Percentiles rank a stretch among this genome's conserved stretches.
phyloP scores from a whole-genome alignment of 2,888 invertebrate genomes.

The Andricus curvator region DNA sequence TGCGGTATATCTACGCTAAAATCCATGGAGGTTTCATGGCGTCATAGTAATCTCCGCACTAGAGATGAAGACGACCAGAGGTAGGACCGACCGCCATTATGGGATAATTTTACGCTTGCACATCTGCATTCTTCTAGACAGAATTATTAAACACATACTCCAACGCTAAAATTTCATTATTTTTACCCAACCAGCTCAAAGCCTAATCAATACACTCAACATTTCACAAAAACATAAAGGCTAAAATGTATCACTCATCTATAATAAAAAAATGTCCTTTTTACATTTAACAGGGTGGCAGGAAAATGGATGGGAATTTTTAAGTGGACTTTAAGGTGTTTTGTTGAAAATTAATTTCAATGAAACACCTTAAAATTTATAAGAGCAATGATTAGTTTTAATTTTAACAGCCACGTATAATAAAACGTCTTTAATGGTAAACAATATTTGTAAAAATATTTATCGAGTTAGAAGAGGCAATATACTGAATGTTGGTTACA shows the following conservation, averaged over 20 bases:
- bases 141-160: conserved; percentile 27
- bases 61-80: conserved; percentile 56
- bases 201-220: neutral
- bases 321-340: no score
- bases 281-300: no score
- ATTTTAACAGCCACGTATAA: no score
- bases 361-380: no score
- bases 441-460: no score
- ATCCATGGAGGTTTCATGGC: conserved; percentile 37
- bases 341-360: no score
- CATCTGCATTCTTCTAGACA: conserved; percentile 1
- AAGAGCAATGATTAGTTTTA: no score
- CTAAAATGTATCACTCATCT: neutral
- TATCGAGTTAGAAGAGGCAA: no score
- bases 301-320: no score
- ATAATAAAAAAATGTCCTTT: no score
- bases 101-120: conserved; percentile 25
- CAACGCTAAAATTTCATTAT: neutral
- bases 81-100: conserved; percentile 51
- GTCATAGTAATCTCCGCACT: conserved; percentile 37
- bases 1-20: conserved; percentile 27
- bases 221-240: conserved; percentile 6
- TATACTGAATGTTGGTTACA: no score
- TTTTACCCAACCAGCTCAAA: conserved; percentile 8
- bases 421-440: no score